Base-by-base conservation (phyloP, 1,140 invertebrate genomes). In the Drosophila cardini region DNA sequence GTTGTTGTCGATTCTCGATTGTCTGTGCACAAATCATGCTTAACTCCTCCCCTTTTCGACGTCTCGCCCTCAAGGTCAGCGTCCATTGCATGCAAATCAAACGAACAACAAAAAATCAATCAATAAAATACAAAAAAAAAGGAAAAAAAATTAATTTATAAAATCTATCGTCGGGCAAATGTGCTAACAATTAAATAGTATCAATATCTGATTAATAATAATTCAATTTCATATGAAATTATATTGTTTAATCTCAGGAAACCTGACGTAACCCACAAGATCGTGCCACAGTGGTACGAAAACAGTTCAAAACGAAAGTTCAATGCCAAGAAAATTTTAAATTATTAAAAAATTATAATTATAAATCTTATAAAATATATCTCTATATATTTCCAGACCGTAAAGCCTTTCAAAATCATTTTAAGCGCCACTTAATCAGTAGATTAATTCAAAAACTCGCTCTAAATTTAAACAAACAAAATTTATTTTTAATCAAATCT, bases 11-110 rank as follows among this genome's bases (percentile, higher is more conserved):
- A n/a, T 52, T 32, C 42, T 45, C 15, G 42, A 43, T 36, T 32
- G 55, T 26, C 34, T 68, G 21, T 42, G 46, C 60, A 79, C 77
- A 77, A 74, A 80, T 80, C 74, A 79, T 79, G 77, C 38, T 73
- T 67, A 42, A 78, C 76, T 79, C 73, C 73, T 67, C 73, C 73
- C 61, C 61, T 36, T 42, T 61, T 67, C 56, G 30, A 10, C 16
- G 34, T 40, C 61, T 38, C 48, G 42, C 8, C 11, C 32, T 34
- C 76, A 78, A 78, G 76, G 68, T 68, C 53, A 57, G 45, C 57
- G 45, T 38, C 62, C 56, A 64, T 60, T 74, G 76, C 60, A 78
- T 78, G 67, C 76, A 72, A 78, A 78, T 75, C 26, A 42, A 38
- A 13, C 65, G 63, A n/a, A 68, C 1, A 32, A 34, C 45, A n/a